Evolutionary conservation across 2,888 invertebrate species (phyloP), one percentile per base, ranked within the genome.

Genomic region (Ormia ochracea): DNA sequence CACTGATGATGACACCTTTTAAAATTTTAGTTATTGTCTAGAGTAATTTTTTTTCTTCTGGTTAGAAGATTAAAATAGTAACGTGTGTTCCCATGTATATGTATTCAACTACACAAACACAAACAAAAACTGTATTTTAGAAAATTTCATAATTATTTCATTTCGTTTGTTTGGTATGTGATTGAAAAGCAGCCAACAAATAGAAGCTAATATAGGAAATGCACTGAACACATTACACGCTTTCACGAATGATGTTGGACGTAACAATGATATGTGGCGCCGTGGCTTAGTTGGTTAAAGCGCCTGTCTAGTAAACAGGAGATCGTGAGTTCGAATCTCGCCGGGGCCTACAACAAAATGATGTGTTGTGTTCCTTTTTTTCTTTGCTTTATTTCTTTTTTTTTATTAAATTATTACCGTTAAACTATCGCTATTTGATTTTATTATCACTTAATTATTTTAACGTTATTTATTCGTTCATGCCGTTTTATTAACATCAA

Each of bases 301-400:
- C 85, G 85, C 85, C 85, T 85, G 85, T 85, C 85, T 85, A 85
- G 85, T 85, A 85, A 85, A 85, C 85, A 85, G 85, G 85, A 85
- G 85, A 86, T 86, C 85, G 83, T 85, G 85, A 86, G 85, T 86
- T 86, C 85, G 85, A 86, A 85, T 86, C 85, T 86, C 85, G 85
- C 82, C 85, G 85, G 85, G 83, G 85, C 85, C 85, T 85, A 4
- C 6, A 7, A 6, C 36, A 4, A n/a, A n/a, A n/a, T n/a, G n/a
- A n/a, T 36, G 0, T 2, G 12, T 12, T 17, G 45, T 0, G 4
- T 0, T 10, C 3, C 4, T 56, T 45, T 33, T 28, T 48, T 58
- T 12, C 36, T 48, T n/a, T 26, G 4, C 4, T 52, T 28, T 17
- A 4, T 26, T 26, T 48, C 6, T 48, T n/a, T 23, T 23, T 41